Percentiles rank a stretch among this genome's conserved stretches.
phyloP scores from a whole-genome alignment of 1,140 invertebrate species.

The Bombus vancouverensis region DNA sequence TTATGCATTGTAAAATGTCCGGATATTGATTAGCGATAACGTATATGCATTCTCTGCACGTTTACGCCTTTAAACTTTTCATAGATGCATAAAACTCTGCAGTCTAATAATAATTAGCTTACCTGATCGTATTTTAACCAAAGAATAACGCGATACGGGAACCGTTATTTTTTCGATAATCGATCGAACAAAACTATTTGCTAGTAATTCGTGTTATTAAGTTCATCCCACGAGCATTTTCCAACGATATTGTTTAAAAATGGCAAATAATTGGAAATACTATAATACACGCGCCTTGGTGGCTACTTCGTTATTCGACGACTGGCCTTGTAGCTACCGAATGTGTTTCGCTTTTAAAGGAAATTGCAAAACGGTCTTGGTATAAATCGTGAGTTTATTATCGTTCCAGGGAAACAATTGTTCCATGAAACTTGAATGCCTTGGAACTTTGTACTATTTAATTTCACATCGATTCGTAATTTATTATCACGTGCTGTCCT shows the following conservation, averaged over 20 bases:
- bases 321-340: not conserved
- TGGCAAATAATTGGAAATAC: not conserved
- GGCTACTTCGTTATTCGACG: not conserved
- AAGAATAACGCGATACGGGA: not conserved
- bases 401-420: not conserved
- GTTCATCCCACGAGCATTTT: too few species aligned
- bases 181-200: too few species aligned
- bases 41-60: not conserved
- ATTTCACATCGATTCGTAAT: not conserved
- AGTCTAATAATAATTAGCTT: not conserved
- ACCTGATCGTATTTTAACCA: not conserved
- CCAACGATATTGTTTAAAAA: not conserved
- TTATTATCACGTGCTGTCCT: not conserved
- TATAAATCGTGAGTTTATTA: not conserved
- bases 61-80: not conserved
- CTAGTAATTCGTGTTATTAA: not conserved
- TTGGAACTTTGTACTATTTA: not conserved
- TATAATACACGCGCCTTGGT: not conserved
- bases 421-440: not conserved
- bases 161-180: not conserved
- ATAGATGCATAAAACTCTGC: not conserved
- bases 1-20: not conserved
- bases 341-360: not conserved
- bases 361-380: not conserved
- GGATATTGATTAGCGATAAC: not conserved